Evolutionary conservation across 2,888 invertebrate species (phyloP), one percentile per base, ranked within the genome.

Genomic region (Scotopteryx bipunctaria): DNA sequence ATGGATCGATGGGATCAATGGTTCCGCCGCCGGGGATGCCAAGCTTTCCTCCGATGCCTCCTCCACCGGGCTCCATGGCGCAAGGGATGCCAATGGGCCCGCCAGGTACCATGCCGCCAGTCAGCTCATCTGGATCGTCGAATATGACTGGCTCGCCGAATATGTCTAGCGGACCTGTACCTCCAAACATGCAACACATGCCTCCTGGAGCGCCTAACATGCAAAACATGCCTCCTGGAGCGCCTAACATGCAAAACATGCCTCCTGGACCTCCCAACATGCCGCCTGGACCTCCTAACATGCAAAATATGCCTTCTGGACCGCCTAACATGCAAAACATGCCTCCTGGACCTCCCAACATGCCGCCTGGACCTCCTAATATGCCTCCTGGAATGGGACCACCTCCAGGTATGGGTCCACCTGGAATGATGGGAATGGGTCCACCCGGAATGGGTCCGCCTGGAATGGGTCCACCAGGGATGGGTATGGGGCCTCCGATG

Each of bases 31-130:
- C 82, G 57, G 78, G 81, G 17, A 79, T 82, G 75, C 69, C 74
- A 58, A 74, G 52, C 67, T 80, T 80, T 63, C 77, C 81, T 1
- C 74, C 77, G 29, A 81, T 82, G 78, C 78, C 80, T 11, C 81
- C 84, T n/a, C 80, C 84, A 14, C 79, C 83, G 15, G 78, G 79
- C 0, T 63, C 78, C 5, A 78, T 80, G 71, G 78, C 71, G 0
- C 66, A 76, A 13, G 69, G 67, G 0, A 63, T 72, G 25, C 66
- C 73, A 11, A 78, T 78, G 73, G 81, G 77, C 0, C 82, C 85
- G 1, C 83, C 86, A 1, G 81, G 81, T 23, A 53, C 75, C 0
- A 78, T 82, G 71, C 75, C 78, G 2, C 73, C 83, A 3, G 78
- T 72, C 1, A 74, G 72, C 61, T 66, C 73, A 6, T 64, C 80